Evolutionary conservation across 2,113 vertebrate species (phyloP).

Genomic region (Psilopsiagon aymara): DNA sequence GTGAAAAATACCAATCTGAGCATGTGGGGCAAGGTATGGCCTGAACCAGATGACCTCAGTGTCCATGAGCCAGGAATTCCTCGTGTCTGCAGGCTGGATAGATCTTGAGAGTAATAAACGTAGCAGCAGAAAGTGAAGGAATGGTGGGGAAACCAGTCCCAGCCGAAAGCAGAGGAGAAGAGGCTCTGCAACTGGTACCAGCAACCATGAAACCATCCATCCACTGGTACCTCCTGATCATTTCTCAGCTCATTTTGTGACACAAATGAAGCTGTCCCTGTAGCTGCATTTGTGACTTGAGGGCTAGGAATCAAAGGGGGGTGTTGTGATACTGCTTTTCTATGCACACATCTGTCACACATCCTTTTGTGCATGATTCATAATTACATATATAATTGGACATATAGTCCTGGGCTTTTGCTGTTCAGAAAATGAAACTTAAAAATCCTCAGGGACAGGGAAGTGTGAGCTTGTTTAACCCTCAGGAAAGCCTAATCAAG

Average conservation of each 20-base stretch:
- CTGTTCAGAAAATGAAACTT: neutral
- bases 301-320: neutral
- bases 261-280: neutral
- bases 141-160: neutral
- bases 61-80: neutral
- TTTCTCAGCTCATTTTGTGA: neutral
- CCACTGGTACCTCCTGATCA: neutral
- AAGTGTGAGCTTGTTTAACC: neutral
- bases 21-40: neutral
- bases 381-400: neutral
- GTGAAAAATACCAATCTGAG: neutral
- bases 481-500: neutral
- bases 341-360: neutral
- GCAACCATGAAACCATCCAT: neutral
- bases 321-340: neutral
- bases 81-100: neutral
- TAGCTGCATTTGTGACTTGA: neutral
- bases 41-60: neutral
- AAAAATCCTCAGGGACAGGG: neutral
- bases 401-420: neutral
- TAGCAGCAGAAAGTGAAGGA: neutral
- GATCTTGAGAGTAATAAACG: neutral
- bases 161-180: neutral
- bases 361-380: neutral
- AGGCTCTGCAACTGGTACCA: neutral